A percentile compares a stretch with the other conserved stretches of the same genome.
Conservation (phyloP, 2,888 invertebrate genomes). For the Tenthredo amoena region DNA sequence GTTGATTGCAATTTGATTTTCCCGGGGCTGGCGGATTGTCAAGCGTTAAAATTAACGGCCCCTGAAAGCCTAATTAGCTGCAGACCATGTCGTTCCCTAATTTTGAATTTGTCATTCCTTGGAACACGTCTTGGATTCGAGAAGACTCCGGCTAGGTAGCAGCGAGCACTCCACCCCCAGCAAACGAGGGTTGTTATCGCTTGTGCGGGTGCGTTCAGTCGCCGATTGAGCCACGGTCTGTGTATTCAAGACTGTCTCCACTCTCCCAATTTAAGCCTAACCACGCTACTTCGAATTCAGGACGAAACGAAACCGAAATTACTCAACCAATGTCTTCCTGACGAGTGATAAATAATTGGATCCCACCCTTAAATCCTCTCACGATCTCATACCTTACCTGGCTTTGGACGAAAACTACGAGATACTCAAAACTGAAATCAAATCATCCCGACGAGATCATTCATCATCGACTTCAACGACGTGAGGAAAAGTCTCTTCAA, state of each 20-base stretch:
- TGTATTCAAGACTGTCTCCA: constrained; percentile 27
- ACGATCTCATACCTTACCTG: not conserved
- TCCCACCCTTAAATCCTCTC: not conserved
- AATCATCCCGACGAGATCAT: not conserved
- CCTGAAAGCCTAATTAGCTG: constrained; percentile 21
- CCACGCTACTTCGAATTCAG: constrained; percentile 10
- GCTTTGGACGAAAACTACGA: no score
- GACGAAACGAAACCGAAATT: constrained; percentile 23
- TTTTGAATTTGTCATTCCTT: constrained; percentile 9
- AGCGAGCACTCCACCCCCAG: not conserved
- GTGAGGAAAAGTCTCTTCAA: not conserved
- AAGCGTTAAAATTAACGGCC: constrained; percentile 18
- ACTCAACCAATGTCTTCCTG: not conserved
- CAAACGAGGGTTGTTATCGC: constrained; percentile 36
- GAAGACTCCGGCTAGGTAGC: not conserved
- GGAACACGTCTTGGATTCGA: constrained; percentile 1
- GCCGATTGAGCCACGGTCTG: constrained; percentile 36
- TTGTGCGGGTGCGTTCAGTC: constrained; percentile 21
- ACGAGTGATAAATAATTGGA: constrained; percentile 38
- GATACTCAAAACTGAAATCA: not conserved
- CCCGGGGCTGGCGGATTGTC: not conserved
- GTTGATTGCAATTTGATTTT: constrained; percentile 20
- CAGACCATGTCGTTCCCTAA: constrained; percentile 11
- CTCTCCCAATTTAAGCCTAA: constrained; percentile 4
- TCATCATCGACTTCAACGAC: not conserved